A percentile compares a stretch with the other conserved stretches of the same genome.
Conservation (phyloP, 2,113 vertebrate genomes). For the Cavia porcellus region DNA sequence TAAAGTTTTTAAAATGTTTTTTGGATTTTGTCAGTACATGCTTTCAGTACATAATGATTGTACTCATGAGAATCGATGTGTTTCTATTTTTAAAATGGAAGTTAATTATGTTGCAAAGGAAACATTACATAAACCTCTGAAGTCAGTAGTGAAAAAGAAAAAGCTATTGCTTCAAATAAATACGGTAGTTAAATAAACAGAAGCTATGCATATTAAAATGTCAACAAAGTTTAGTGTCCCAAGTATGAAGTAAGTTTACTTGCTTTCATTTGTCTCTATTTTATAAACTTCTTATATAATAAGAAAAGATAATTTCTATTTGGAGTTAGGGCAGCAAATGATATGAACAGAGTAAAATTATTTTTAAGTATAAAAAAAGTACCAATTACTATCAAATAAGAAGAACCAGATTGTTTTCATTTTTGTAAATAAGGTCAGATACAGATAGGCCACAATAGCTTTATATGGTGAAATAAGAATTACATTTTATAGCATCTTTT, state of each 20-base stretch:
- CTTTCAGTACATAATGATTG: neutral
- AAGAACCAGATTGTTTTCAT: neutral
- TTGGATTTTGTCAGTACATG: neutral
- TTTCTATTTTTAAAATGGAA: neutral
- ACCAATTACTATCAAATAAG: neutral
- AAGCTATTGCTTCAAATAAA: neutral
- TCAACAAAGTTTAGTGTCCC: neutral
- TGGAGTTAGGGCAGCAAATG: neutral
- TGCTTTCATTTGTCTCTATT: conserved; percentile 7
- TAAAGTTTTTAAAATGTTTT: conserved; percentile 31
- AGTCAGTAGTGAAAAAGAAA: neutral
- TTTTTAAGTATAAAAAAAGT: conserved; percentile 15
- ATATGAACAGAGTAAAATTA: neutral
- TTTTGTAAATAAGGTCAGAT: conserved; percentile 1
- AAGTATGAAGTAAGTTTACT: neutral
- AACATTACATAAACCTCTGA: neutral
- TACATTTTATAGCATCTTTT: conserved; percentile 27
- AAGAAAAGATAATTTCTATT: neutral
- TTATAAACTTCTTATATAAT: conserved; percentile 22
- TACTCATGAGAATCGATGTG: neutral
- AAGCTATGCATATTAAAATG: neutral
- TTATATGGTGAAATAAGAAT: conserved; percentile 20
- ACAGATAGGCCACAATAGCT: neutral
- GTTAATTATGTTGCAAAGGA: neutral
- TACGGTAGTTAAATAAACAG: conserved; percentile 30